A percentile compares a stretch with the other conserved stretches of the same genome.
phyloP scores from a whole-genome alignment of 2,113 vertebrate species.

The Cheilinus undulatus region DNA sequence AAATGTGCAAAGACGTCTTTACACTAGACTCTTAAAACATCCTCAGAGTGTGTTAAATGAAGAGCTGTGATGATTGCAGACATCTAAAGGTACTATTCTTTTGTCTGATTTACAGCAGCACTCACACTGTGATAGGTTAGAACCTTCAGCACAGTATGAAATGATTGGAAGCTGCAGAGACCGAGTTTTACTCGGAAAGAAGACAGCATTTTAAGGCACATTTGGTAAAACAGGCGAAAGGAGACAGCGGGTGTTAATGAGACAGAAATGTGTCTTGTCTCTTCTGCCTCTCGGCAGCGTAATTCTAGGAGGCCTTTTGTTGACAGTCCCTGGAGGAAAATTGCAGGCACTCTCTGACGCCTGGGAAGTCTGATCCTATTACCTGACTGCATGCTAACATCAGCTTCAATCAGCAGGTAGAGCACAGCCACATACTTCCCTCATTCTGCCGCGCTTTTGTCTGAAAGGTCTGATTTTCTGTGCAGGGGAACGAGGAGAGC shows the following conservation, averaged over 20 bases:
- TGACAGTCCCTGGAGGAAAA: constrained; percentile 68
- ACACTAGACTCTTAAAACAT: not conserved
- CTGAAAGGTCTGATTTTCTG: constrained; percentile 40
- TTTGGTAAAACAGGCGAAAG: constrained; percentile 54
- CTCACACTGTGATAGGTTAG: not conserved
- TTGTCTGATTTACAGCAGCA: not conserved
- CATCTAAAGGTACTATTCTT: not conserved
- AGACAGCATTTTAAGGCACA: constrained; percentile 36
- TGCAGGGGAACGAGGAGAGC: constrained; percentile 10
- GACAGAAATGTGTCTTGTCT: constrained; percentile 66
- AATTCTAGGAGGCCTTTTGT: constrained; percentile 75
- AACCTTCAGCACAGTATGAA: not conserved
- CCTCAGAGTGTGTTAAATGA: not conserved
- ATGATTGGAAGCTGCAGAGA: constrained; percentile 3
- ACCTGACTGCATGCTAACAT: constrained; percentile 73
- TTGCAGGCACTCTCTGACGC: constrained; percentile 67
- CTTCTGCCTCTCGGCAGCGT: constrained; percentile 62
- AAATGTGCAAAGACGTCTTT: not conserved
- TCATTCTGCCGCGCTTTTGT: constrained; percentile 44
- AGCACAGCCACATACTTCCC: constrained; percentile 34
- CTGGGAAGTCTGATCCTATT: constrained; percentile 77
- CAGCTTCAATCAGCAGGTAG: constrained; percentile 74
- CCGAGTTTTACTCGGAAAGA: constrained; percentile 5
- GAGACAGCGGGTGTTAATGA: constrained; percentile 72
- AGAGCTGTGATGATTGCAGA: not conserved